These are phyloP conservation scores for Otis tarda DNA, from an alignment of 2,113 vertebrate species.

Conservation along the genomic window DNA sequence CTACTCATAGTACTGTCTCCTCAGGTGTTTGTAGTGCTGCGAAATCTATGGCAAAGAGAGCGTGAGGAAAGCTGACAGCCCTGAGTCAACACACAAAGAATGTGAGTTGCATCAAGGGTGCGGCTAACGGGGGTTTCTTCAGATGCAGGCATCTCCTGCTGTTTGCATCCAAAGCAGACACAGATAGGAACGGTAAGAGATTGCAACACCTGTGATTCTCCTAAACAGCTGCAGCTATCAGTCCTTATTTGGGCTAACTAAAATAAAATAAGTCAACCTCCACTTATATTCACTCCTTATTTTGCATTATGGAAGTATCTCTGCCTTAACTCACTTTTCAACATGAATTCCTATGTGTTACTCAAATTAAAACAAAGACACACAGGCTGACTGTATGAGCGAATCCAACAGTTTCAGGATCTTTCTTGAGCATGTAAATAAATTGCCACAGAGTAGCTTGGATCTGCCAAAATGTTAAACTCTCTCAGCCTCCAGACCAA, in stretches of 20 bases:
- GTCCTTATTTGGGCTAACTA: not conserved
- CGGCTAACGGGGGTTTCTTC: not conserved
- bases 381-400: not conserved
- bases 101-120: conserved; percentile 1
- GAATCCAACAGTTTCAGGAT: not conserved
- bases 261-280: not conserved
- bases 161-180: not conserved
- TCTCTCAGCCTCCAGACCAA: not conserved
- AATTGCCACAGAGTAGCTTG: not conserved
- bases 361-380: not conserved
- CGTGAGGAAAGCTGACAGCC: not conserved
- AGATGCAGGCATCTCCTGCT: not conserved
- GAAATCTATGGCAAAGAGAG: not conserved
- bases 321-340: not conserved
- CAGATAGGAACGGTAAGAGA: not conserved
- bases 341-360: not conserved
- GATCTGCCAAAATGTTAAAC: not conserved
- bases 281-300: not conserved
- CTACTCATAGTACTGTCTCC: not conserved
- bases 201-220: not conserved
- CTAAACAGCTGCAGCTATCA: not conserved
- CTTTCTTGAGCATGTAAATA: not conserved
- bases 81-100: not conserved
- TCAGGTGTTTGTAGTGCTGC: not conserved
- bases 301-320: not conserved